phyloP scores from a whole-genome alignment of 2,797 vertebrate species.

The Acrossocheilus wenchowensis region DNA sequence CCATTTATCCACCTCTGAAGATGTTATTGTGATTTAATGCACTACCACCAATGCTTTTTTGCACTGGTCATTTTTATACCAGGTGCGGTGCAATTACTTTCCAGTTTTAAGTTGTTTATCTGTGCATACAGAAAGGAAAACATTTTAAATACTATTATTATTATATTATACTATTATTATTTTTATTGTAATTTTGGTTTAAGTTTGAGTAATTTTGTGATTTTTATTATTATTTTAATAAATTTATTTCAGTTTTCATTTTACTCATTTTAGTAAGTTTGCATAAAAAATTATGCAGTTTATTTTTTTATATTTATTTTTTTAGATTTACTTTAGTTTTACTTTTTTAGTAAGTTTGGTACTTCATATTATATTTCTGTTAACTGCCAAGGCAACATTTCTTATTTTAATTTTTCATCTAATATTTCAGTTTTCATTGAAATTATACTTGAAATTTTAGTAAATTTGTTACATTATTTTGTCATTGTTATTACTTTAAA shows the following conservation, averaged over 20 bases:
- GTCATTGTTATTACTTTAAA: no score
- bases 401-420: background rate
- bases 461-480: no score
- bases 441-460: background rate
- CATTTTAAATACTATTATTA: background rate
- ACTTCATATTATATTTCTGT: background rate
- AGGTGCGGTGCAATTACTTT: background rate
- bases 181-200: background rate
- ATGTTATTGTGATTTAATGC: conserved; percentile 21
- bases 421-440: background rate
- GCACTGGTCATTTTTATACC: background rate
- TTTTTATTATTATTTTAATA: background rate
- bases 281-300: no score
- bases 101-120: background rate
- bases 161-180: background rate
- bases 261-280: background rate
- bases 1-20: conserved; percentile 17
- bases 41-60: background rate
- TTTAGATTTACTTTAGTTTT: background rate
- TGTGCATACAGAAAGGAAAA: background rate
- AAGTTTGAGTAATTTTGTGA: background rate
- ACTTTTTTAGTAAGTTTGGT: no score
- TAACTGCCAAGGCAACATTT: background rate
- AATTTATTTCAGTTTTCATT: background rate
- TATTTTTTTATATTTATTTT: no score